Percentiles rank a stretch among this genome's conserved stretches.
phyloP scores from a whole-genome alignment of 2,797 vertebrate species.

The Tenualosa ilisha region DNA sequence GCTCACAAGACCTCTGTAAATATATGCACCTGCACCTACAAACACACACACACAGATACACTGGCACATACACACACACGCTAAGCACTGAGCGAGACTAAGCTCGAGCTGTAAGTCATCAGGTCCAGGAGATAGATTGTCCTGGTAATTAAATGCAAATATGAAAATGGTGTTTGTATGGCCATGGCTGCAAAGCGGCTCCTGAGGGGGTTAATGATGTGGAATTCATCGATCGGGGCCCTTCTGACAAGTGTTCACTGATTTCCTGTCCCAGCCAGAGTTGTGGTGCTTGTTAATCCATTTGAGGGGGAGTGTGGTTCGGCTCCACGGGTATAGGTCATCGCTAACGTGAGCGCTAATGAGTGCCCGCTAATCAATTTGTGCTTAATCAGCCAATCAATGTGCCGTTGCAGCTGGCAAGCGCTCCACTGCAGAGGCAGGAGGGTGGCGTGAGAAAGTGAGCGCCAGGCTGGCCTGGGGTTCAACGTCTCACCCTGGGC shows the following conservation, averaged over 20 bases:
- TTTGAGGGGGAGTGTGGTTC: conserved; percentile 57
- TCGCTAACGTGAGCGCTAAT: conserved; percentile 79
- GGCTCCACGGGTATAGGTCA: conserved; percentile 64
- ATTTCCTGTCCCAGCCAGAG: conserved; percentile 58
- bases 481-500: conserved; percentile 37
- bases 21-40: too few species aligned
- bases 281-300: conserved; percentile 61
- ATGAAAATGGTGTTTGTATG: conserved; percentile 49
- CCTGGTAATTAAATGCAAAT: conserved; percentile 56
- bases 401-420: conserved; percentile 49
- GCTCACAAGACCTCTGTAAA: too few species aligned
- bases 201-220: conserved; percentile 55
- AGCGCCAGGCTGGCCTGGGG: conserved; percentile 39
- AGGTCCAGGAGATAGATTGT: conserved; percentile 33
- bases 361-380: conserved; percentile 75
- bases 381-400: conserved; percentile 77
- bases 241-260: conserved; percentile 51
- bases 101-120: not conserved
- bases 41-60: not conserved
- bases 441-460: conserved; percentile 56
- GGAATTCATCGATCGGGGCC: conserved; percentile 48
- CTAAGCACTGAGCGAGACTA: not conserved
- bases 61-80: not conserved
- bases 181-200: conserved; percentile 46
- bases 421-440: conserved; percentile 7